These are phyloP conservation scores for Toxonevra muliebris DNA, from an alignment of 2,888 invertebrate genomes.

Conservation along the genomic window DNA sequence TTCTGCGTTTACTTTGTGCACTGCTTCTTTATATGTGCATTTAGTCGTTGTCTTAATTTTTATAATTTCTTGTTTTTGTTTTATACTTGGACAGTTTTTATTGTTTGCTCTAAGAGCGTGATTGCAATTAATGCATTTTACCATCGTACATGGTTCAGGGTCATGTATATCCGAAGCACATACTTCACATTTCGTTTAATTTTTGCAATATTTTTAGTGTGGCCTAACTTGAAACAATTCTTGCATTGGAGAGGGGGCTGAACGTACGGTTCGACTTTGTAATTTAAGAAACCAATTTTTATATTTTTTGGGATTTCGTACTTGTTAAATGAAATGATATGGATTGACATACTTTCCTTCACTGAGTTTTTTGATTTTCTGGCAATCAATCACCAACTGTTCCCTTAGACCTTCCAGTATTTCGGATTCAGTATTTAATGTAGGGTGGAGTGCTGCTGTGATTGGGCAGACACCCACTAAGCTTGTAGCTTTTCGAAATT, in stretches of 20 bases:
- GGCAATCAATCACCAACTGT: neutral
- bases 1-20: too few relatives aligned
- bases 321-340: neutral
- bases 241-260: too few relatives aligned
- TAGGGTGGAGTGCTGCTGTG: neutral
- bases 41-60: too few relatives aligned
- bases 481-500: neutral
- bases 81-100: too few relatives aligned
- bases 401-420: constrained; percentile 1
- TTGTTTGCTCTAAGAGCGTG: too few relatives aligned
- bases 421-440: constrained; percentile 3
- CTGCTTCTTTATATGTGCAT: too few relatives aligned
- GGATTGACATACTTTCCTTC: neutral
- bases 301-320: constrained; percentile 2
- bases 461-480: constrained; percentile 1
- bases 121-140: constrained; percentile 12
- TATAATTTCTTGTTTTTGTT: too few relatives aligned
- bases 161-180: neutral
- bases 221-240: constrained; percentile 12
- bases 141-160: constrained; percentile 5
- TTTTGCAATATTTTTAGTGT: constrained; percentile 14
- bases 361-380: constrained; percentile 4
- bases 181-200: constrained; percentile 4
- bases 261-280: too few relatives aligned
- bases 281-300: constrained; percentile 4